phyloP scores from a whole-genome alignment of 2,888 invertebrate genomes.

The Spisula solida region DNA sequence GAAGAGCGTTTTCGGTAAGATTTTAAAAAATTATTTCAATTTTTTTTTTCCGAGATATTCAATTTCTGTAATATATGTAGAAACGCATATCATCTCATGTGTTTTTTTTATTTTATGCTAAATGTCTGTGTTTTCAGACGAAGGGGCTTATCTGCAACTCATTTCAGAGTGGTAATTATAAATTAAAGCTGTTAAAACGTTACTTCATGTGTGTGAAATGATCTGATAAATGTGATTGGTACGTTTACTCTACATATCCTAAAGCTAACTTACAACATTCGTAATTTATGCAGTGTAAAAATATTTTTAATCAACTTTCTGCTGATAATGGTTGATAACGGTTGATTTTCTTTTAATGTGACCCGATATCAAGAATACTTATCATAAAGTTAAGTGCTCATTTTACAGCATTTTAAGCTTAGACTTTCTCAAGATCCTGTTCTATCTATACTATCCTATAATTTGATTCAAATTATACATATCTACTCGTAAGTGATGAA shows the following conservation, averaged over 20 bases:
- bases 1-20: not conserved
- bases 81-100: not conserved
- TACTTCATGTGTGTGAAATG: not conserved
- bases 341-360: slow-evolving; percentile 17
- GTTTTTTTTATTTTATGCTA: not conserved
- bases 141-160: not conserved
- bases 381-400: slow-evolving; percentile 3
- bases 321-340: slow-evolving; percentile 2
- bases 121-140: not conserved
- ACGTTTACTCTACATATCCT: not conserved
- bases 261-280: not conserved
- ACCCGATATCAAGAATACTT: not conserved
- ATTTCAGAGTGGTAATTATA: not conserved
- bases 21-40: not conserved
- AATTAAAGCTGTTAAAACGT: slow-evolving; percentile 14
- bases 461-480: slow-evolving; percentile 18
- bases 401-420: slow-evolving; percentile 9
- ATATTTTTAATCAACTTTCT: slow-evolving; percentile 17
- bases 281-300: not conserved
- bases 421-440: not conserved
- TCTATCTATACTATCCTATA: not conserved
- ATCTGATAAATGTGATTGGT: not conserved
- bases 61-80: not conserved
- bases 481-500: not conserved
- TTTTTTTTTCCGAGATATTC: not conserved